Percentiles rank a stretch among this genome's conserved stretches.
phyloP scores from a whole-genome alignment of 2,888 invertebrate genomes.

The Helicoverpa assulta region DNA sequence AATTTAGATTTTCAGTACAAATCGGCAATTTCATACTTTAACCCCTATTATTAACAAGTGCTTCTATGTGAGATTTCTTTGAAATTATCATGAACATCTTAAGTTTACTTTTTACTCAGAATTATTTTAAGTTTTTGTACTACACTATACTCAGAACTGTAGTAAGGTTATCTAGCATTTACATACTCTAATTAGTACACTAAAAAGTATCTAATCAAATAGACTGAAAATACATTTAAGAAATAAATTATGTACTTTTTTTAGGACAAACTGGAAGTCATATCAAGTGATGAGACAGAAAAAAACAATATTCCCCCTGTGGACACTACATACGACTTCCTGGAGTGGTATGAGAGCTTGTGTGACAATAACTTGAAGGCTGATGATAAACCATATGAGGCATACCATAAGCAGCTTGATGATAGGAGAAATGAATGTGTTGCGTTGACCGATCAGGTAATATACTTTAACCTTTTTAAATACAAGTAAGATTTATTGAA shows the following conservation, averaged over 20 bases:
- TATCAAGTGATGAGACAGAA: slow-evolving; percentile 55
- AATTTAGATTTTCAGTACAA: no score
- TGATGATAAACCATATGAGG: slow-evolving; percentile 92
- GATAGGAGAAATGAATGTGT: slow-evolving; percentile 92
- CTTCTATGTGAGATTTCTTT: no score
- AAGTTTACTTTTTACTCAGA: no score
- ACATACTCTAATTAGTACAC: no score
- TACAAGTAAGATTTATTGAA: no score
- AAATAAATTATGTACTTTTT: slow-evolving; percentile 8
- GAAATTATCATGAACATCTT: no score
- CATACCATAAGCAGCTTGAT: slow-evolving; percentile 93
- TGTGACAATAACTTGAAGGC: slow-evolving; percentile 93
- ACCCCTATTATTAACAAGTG: no score
- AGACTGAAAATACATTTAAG: neutral
- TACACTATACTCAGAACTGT: no score
- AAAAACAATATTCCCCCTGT: slow-evolving; percentile 77
- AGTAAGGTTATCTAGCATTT: no score
- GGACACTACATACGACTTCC: slow-evolving; percentile 92
- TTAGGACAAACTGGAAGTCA: slow-evolving; percentile 61
- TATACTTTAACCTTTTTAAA: neutral
- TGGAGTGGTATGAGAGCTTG: slow-evolving; percentile 94
- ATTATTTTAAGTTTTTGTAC: no score
- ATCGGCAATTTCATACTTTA: no score
- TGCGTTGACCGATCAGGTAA: slow-evolving; percentile 91
- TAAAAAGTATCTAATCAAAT: neutral